A percentile compares a stretch with the other conserved stretches of the same genome.
These are phyloP conservation scores for Allolobophora icterica DNA, from an alignment of 2,888 invertebrate species.

Conservation along the genomic window DNA sequence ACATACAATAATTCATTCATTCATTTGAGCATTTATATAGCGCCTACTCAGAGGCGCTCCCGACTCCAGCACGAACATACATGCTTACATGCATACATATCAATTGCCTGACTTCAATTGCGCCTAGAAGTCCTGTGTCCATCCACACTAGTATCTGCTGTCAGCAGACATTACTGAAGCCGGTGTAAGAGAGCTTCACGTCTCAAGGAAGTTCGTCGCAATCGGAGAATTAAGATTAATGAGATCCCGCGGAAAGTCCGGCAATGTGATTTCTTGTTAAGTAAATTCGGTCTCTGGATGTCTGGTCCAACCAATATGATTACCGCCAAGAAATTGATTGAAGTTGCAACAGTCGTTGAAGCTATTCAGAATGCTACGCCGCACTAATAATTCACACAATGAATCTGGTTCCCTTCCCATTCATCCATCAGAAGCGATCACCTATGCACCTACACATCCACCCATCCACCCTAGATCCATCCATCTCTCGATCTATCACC, in stretches of 20 bases:
- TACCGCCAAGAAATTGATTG: not conserved
- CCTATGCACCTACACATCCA: not conserved
- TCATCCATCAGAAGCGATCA: not conserved
- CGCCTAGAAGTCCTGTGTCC: not conserved
- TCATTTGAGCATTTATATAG: too few relatives aligned
- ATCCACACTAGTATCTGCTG: not conserved
- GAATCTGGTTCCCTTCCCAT: not conserved
- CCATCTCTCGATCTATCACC: too few relatives aligned
- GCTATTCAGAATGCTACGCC: not conserved
- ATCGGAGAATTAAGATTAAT: not conserved
- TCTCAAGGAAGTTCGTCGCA: not conserved
- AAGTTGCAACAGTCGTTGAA: not conserved
- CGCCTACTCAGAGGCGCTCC: too few relatives aligned
- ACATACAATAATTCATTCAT: too few relatives aligned
- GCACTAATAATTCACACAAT: not conserved
- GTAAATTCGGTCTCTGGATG: not conserved
- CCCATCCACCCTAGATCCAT: not conserved
- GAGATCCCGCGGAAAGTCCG: not conserved
- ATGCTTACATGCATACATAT: too few relatives aligned
- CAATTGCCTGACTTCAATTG: too few relatives aligned
- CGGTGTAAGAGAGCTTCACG: not conserved
- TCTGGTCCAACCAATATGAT: not conserved
- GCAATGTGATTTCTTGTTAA: conserved; percentile 11
- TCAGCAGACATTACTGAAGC: not conserved
- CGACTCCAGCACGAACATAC: too few relatives aligned